A percentile compares a stretch with the other conserved stretches of the same genome.
phyloP scores from a whole-genome alignment of 2,888 invertebrate species.

The Epinotia bilunana region DNA sequence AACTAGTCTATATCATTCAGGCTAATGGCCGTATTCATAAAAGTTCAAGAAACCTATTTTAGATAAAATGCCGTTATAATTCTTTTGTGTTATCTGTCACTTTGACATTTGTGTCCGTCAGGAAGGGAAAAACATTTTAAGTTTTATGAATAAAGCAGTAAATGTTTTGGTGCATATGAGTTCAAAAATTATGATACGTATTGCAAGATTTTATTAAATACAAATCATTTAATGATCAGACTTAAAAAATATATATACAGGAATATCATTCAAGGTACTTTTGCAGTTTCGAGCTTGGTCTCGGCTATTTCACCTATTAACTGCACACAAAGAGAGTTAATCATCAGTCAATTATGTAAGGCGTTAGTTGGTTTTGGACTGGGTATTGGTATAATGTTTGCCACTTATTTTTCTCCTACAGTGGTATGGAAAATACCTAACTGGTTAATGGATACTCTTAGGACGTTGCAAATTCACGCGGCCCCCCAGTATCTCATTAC shows the following conservation, averaged over 20 bases:
- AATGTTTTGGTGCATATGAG: background rate
- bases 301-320: no score
- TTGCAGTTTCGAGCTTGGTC: no score
- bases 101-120: no score
- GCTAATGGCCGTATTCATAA: no score
- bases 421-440: background rate
- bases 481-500: slow-evolving; percentile 38
- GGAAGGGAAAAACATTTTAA: no score
- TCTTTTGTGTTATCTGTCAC: no score
- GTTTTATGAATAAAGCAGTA: no score
- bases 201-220: background rate
- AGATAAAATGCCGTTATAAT: no score
- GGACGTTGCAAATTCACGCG: slow-evolving; percentile 12
- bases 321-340: no score
- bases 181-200: background rate
- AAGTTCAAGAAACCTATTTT: no score
- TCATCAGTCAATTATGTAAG: background rate
- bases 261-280: background rate
- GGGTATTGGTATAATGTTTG: background rate
- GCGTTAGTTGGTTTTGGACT: background rate
- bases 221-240: background rate
- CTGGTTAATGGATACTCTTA: slow-evolving; percentile 6
- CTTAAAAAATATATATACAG: background rate
- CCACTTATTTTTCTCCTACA: background rate
- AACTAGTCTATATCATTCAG: no score